Percentiles rank a stretch among this genome's conserved stretches.
These are phyloP conservation scores for Micrasema minimum DNA, from an alignment of 1,140 invertebrate species.

Conservation along the genomic window DNA sequence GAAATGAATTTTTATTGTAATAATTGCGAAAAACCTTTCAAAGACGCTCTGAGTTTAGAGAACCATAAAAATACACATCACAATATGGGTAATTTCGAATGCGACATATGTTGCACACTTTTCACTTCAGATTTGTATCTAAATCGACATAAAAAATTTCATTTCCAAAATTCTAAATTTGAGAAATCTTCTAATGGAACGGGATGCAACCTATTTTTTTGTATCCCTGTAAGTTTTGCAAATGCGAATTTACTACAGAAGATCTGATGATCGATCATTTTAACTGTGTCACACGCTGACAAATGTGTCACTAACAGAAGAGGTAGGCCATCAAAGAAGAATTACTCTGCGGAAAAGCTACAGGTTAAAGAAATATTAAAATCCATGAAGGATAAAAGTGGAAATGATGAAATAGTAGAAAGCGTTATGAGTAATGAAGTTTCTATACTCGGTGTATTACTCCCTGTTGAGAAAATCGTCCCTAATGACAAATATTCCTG, in stretches of 20 bases:
- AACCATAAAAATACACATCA: constrained; percentile 43
- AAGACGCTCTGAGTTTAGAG: constrained; percentile 21
- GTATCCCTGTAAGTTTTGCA: constrained; percentile 45
- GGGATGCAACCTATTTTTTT: no score
- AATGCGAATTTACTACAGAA: constrained; percentile 43
- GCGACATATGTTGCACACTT: constrained; percentile 42
- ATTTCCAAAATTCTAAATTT: background rate
- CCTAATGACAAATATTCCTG: constrained; percentile 33
- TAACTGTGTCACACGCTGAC: constrained; percentile 44
- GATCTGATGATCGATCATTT: constrained; percentile 44
- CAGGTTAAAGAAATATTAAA: constrained; percentile 48
- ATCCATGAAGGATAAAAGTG: constrained; percentile 50
- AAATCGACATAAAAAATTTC: constrained; percentile 44
- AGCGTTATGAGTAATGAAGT: constrained; percentile 31
- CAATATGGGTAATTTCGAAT: constrained; percentile 40
- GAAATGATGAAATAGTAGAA: constrained; percentile 40
- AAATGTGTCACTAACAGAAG: constrained; percentile 43
- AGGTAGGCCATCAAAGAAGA: constrained; percentile 51
- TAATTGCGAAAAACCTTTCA: constrained; percentile 42
- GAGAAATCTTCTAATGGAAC: constrained; percentile 6
- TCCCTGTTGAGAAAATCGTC: constrained; percentile 25
- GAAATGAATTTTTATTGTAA: constrained; percentile 35
- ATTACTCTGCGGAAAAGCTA: constrained; percentile 43
- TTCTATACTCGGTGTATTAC: constrained; percentile 28
- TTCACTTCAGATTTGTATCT: constrained; percentile 43